Evolutionary conservation across 2,888 invertebrate genomes (phyloP), one percentile per base, ranked within the genome.

Genomic region (Ophion ellenae): DNA sequence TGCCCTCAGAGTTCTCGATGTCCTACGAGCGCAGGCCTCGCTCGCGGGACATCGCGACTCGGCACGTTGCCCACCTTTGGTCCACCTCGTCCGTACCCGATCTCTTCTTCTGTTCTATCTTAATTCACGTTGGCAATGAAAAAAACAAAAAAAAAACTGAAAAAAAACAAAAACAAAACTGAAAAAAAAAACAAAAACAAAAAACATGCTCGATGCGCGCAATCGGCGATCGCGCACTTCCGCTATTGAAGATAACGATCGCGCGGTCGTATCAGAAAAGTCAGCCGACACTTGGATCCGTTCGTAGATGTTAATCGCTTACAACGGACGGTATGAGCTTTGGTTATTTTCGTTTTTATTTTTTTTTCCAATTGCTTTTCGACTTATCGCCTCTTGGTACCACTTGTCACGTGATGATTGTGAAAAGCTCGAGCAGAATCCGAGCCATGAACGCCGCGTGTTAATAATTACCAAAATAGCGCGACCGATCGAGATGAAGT

Each of bases 1-100:
- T 88, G 89, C 78, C 53, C 17, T 81, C 88, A 89, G 89, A 89
- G 87, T 88, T 87, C 86, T 88, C 87, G 91, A 92, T 92, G 92
- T 90, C 89, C 89, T 90, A 91, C 90, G 92, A 94, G 92, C 91
- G 94, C 91, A 94, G 94, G 94, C 94, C 94, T 94, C 94, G 91
- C 91, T 93, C 92, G 90, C 90, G 89, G 89, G 90, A 90, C 91
- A 91, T 92, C 90, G 89, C 87, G 88, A 89, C 91, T 90, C 89
- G 90, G 90, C 89, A 89, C 81, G 84, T 40, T 84, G 86, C 67
- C 47, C 61, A 67, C 66, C 78, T 63, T 71, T 45, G 76, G 78
- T 67, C 71, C 71, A 63, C 73, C 81, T 81, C 86, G 61, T 71
- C 74, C 73, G 71, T 80, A 36, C 61, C 64, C 6, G 70, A 28